Base-by-base conservation (phyloP, 2,113 vertebrate genomes). In the Gracilinanus agilis region DNA sequence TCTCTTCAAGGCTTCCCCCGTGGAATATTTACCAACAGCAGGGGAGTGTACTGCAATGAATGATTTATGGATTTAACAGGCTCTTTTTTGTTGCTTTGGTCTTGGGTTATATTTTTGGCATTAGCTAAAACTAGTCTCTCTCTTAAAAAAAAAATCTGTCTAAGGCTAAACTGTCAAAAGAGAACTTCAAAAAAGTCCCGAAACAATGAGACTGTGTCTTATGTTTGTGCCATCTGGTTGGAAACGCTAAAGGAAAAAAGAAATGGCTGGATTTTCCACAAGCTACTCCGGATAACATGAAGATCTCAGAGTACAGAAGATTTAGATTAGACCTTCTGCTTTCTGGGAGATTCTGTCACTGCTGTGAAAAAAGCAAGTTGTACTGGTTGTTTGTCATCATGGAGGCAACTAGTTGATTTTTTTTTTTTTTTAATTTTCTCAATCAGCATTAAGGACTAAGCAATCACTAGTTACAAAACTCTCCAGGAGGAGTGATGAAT, bases 31-130 rank as follows among this genome's bases (percentile, higher is more conserved):
- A 9, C 53, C 16, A 21, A 44, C n/a, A 19, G 24, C 23, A 19
- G 53, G 6, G 25, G 16, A 96, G 44, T 25, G 12, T 56, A 9
- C 4, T 90, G 4, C 27, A 58, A 9, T 55, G 49, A 95, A 40
- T 34, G 23, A 54, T 90, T 49, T 58, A 88, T 67, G 95, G 94
- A 90, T 75, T 95, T 89, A 90, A 29, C 44, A 89, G 61, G 44
- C 4, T 13, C 8, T 55, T 56, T n/a, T 91, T 55, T 11, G 90
- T 3, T 0, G 88, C 67, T 94, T 92, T 92, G 53, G 44, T 53
- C 95, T 95, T 96, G 88, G 23, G n/a, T 89, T 95, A 12, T 88
- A 40, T 95, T 92, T 96, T 53, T 94, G 93, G 91, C 40, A 93
- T 92, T 96, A 83, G 55, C 67, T 55, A 19, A 92, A 93, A 90